Percentiles rank a stretch among this genome's conserved stretches.
phyloP scores from a whole-genome alignment of 1,140 invertebrate species.

The Pseudoatta argentina region DNA sequence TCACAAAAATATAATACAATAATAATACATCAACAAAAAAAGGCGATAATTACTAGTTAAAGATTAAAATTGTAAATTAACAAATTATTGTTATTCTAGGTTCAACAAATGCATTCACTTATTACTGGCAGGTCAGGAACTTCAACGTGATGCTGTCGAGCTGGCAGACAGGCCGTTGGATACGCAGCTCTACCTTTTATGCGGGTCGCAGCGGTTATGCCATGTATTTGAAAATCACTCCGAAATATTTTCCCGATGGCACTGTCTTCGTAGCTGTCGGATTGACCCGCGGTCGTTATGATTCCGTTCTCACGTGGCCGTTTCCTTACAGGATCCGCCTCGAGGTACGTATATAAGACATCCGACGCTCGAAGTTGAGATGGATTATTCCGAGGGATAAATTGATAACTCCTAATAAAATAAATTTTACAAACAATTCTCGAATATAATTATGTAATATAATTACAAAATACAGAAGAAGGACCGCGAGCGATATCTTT shows the following conservation, averaged over 20 bases:
- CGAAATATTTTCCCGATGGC: constrained; percentile 83
- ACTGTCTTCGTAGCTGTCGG: constrained; percentile 85
- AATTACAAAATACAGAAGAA: constrained; percentile 16
- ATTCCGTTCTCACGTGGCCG: constrained; percentile 84
- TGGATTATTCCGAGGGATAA: background rate
- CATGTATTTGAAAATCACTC: constrained; percentile 77
- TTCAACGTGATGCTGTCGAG: constrained; percentile 82
- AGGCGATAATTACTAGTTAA: background rate
- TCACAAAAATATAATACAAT: background rate
- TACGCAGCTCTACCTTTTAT: constrained; percentile 85
- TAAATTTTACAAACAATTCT: constrained; percentile 1
- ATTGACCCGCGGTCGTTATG: constrained; percentile 82
- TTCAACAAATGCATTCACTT: constrained; percentile 78
- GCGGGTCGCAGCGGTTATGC: constrained; percentile 77
- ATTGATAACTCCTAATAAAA: background rate
- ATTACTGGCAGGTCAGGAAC: constrained; percentile 84
- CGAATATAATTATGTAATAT: background rate
- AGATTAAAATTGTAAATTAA: background rate
- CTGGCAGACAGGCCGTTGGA: constrained; percentile 82
- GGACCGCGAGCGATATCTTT: too few species aligned
- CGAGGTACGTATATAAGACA: constrained; percentile 68
- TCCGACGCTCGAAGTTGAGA: background rate
- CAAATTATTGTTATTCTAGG: constrained; percentile 36
- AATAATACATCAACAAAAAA: background rate
- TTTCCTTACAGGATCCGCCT: constrained; percentile 83